A percentile compares a stretch with the other conserved stretches of the same genome.
Evolutionary conservation across 2,113 vertebrate genomes (phyloP).

Genomic region (Scortum barcoo): DNA sequence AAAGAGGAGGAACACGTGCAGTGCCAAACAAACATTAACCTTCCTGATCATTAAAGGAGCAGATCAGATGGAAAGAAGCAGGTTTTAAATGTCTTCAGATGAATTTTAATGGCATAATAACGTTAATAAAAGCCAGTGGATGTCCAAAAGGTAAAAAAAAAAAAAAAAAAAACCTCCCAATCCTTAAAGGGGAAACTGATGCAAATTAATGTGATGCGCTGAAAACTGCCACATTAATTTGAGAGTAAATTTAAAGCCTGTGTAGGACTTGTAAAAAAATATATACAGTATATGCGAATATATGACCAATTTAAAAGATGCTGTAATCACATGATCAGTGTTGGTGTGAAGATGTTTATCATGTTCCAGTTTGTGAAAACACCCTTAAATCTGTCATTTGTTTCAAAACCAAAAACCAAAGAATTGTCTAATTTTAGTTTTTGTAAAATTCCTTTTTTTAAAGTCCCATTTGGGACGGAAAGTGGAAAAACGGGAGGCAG

Average conservation of each 20-base stretch:
- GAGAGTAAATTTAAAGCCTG: neutral
- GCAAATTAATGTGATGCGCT: neutral
- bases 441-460: too few species aligned
- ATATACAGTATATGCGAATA: too few species aligned
- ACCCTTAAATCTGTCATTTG: too few species aligned
- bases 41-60: neutral
- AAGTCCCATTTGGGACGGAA: too few species aligned
- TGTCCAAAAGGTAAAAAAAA: neutral
- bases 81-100: neutral
- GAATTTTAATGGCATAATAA: neutral
- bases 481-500: too few species aligned
- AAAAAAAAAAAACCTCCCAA: neutral
- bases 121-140: neutral
- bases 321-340: neutral
- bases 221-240: neutral
- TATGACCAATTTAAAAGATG: neutral
- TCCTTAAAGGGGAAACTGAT: neutral
- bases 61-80: neutral
- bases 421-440: too few species aligned
- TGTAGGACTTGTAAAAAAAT: too few species aligned
- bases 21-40: neutral
- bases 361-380: too few species aligned
- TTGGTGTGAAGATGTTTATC: too few species aligned
- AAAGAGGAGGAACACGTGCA: neutral
- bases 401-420: too few species aligned